Conservation (phyloP, 2,888 invertebrate species). For the Norana najaformis region DNA sequence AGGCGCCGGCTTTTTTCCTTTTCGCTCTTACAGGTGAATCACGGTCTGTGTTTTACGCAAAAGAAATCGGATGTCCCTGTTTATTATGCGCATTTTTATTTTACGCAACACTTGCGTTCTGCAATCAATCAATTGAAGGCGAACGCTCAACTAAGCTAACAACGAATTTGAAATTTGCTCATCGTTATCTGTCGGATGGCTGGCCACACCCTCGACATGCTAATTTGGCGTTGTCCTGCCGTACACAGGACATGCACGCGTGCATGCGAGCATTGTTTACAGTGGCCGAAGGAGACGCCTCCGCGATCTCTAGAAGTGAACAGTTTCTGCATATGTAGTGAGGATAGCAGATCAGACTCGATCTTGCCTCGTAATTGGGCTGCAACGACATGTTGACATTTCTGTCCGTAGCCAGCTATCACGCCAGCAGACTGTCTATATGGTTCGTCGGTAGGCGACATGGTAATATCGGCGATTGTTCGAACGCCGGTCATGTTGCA, state of each 20-base stretch:
- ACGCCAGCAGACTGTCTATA: neutral
- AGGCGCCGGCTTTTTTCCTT: slow-evolving; percentile 6
- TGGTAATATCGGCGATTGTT: neutral
- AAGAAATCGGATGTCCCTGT: neutral
- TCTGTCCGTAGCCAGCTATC: neutral
- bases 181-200: slow-evolving; percentile 16
- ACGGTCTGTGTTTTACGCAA: neutral
- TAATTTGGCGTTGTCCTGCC: slow-evolving; percentile 20
- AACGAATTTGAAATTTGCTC: slow-evolving; percentile 7
- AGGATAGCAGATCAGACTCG: neutral
- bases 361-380: slow-evolving; percentile 13
- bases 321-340: slow-evolving; percentile 7
- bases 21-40: neutral
- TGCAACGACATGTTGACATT: slow-evolving; percentile 7
- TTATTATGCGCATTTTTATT: neutral
- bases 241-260: too few species aligned
- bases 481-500: slow-evolving; percentile 7
- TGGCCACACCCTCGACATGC: slow-evolving; percentile 25
- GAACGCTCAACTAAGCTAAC: neutral
- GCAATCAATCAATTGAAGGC: slow-evolving; percentile 13
- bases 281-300: slow-evolving; percentile 13
- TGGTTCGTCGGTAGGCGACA: neutral
- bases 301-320: slow-evolving; percentile 5
- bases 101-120: slow-evolving; percentile 2
- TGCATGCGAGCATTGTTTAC: slow-evolving; percentile 13